Conservation (phyloP, 2,113 vertebrate species). For the Melierax canorus region DNA sequence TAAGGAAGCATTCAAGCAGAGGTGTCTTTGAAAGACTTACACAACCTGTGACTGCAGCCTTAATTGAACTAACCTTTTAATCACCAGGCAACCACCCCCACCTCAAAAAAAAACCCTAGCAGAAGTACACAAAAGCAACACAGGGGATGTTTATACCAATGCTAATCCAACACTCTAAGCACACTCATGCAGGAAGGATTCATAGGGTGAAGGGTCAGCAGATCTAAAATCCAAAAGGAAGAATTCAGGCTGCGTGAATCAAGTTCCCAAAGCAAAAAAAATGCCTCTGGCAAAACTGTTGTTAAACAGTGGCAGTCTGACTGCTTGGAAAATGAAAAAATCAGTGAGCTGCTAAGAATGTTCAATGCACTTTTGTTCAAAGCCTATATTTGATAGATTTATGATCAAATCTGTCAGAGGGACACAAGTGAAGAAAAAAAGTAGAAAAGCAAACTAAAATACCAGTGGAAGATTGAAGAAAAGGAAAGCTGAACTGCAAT, state of each 20-base stretch:
- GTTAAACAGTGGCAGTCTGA: background rate
- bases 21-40: slow-evolving; percentile 43
- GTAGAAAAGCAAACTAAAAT: background rate
- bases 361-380: background rate
- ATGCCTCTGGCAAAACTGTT: background rate
- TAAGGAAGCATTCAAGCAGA: slow-evolving; percentile 55
- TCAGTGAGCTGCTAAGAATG: background rate
- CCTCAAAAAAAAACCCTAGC: background rate
- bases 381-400: background rate
- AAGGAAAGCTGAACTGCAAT: background rate
- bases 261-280: background rate
- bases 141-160: slow-evolving; percentile 34
- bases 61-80: slow-evolving; percentile 29
- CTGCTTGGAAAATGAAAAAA: slow-evolving; percentile 14
- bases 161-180: slow-evolving; percentile 53
- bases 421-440: background rate
- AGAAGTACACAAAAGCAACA: slow-evolving; percentile 40
- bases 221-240: background rate
- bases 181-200: slow-evolving; percentile 52
- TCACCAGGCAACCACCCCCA: background rate
- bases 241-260: background rate
- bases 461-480: background rate
- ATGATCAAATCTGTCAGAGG: background rate
- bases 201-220: slow-evolving; percentile 5
- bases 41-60: slow-evolving; percentile 47